These are phyloP conservation scores for Coreoperca whiteheadi DNA, from an alignment of 2,113 vertebrate genomes.

Conservation along the genomic window DNA sequence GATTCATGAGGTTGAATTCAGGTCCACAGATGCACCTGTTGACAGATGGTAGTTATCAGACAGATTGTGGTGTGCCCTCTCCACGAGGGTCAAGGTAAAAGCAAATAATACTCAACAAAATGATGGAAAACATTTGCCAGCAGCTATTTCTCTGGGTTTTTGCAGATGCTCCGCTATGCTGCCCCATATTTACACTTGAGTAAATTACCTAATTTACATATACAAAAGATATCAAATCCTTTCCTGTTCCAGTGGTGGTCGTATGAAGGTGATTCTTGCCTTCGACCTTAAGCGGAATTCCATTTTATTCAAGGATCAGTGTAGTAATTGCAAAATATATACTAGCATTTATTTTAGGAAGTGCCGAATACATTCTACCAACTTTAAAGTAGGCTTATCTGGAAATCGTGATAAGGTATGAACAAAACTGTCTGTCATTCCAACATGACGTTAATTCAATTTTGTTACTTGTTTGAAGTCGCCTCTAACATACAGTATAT, in stretches of 20 bases:
- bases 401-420: neutral
- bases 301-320: neutral
- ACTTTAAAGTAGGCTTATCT: neutral
- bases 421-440: neutral
- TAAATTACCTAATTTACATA: slow-evolving; percentile 53
- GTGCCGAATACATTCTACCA: neutral
- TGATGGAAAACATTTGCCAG: slow-evolving; percentile 32
- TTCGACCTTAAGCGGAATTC: neutral
- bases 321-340: neutral
- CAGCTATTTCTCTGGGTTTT: slow-evolving; percentile 39
- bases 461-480: neutral
- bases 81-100: slow-evolving; percentile 60
- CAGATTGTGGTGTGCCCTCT: slow-evolving; percentile 56
- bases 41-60: slow-evolving; percentile 65
- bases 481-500: neutral
- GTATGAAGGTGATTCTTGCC: neutral
- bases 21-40: slow-evolving; percentile 52
- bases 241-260: neutral
- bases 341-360: neutral
- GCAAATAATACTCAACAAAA: slow-evolving; percentile 46
- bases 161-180: slow-evolving; percentile 54
- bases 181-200: slow-evolving; percentile 33
- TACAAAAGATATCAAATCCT: slow-evolving; percentile 36
- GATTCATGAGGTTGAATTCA: slow-evolving; percentile 37
- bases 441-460: neutral